phyloP scores from a whole-genome alignment of 1,140 invertebrate genomes.

The Aphaenogaster rudis region DNA sequence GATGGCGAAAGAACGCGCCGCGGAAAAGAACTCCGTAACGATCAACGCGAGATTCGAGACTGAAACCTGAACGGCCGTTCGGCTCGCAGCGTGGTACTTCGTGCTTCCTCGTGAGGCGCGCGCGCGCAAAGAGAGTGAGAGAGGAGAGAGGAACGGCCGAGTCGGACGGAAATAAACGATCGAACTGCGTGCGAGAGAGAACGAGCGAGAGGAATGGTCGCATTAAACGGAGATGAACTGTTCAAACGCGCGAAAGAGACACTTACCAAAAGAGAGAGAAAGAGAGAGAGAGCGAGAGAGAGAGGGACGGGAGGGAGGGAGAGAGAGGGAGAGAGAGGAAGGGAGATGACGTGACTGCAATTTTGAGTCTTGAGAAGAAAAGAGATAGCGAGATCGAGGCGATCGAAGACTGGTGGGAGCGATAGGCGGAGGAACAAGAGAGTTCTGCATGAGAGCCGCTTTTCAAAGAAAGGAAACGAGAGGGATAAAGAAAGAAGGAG shows the following conservation, averaged over 20 bases:
- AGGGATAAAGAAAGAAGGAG: not conserved
- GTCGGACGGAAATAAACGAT: not conserved
- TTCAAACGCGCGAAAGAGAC: not conserved
- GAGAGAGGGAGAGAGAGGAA: not conserved
- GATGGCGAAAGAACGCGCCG: not conserved
- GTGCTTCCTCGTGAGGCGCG: conserved; percentile 36
- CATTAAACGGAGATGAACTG: not conserved
- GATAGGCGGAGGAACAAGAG: not conserved
- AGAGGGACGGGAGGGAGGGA: too few relatives aligned
- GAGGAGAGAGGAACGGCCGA: not conserved
- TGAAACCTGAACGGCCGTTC: conserved; percentile 40
- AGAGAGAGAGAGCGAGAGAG: not conserved
- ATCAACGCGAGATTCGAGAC: conserved; percentile 77
- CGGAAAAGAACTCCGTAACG: conserved; percentile 47
- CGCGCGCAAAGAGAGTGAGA: conserved; percentile 2
- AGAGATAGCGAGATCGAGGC: not conserved
- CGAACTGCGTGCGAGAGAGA: not conserved
- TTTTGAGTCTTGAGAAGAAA: conserved; percentile 5
- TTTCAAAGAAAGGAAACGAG: conserved; percentile 37
- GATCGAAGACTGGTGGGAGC: not conserved
- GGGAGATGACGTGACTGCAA: not conserved
- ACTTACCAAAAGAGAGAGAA: not conserved
- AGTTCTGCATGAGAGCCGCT: conserved; percentile 36
- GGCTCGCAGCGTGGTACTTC: conserved; percentile 26
- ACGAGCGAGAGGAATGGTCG: not conserved